Evolutionary conservation across 2,797 vertebrate genomes (phyloP), one percentile per base, ranked within the genome.

Genomic region (Crenichthys baileyi): DNA sequence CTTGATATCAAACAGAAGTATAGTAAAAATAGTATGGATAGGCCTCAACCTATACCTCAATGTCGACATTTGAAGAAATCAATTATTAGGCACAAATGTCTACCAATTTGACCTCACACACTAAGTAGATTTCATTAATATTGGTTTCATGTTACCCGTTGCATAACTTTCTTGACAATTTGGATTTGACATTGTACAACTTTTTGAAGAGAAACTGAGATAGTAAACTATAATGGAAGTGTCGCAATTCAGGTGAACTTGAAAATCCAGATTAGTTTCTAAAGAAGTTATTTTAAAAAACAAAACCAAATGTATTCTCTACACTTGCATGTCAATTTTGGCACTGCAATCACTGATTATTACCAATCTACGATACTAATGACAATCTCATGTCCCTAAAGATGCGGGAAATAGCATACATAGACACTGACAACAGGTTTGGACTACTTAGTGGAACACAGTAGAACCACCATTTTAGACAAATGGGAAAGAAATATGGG

Each of bases 271-370:
- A 4, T 58, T 36, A 26, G 51, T n/a, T 56, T 8, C 31, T 50
- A n/a, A 63, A 78, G 75, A 71, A 63, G 70, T 73, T 58, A 70
- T 75, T 83, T 78, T 48, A 85, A 73, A 31, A 78, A 78, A 86
- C 79, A 76, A 80, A 58, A 71, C 76, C 44, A 48, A 31, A 58
- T 51, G 88, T 91, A 79, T 89, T 88, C 53, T 90, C 81, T 82
- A 78, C 90, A 41, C 31, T 81, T 83, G 80, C 87, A 83, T 87
- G 83, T 91, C 83, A 70, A 26, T 77, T 93, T 94, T 94, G 94
- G 92, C 93, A 94, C 92, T 90, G 92, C 55, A 72, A 81, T 91
- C 85, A 91, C 82, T 77, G 88, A 85, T 83, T 79, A 79, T 46
- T 74, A 88, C 82, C 81, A 65, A 73, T 79, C 79, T 82, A 89